phyloP scores from a whole-genome alignment of 2,113 vertebrate species.

The Passer domesticus region DNA sequence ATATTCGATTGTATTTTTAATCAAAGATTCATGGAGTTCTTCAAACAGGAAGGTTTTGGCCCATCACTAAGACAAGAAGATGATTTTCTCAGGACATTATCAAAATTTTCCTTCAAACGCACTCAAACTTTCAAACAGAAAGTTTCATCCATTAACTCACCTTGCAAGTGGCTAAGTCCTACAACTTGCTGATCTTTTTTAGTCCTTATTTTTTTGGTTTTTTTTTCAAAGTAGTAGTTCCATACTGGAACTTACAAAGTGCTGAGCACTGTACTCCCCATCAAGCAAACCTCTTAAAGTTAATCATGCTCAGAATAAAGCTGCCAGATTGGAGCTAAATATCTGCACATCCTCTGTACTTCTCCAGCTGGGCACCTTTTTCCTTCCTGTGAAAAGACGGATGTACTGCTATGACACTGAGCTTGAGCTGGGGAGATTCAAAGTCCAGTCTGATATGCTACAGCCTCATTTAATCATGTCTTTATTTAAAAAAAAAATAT shows the following conservation, averaged over 20 bases:
- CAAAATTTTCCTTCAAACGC: background rate
- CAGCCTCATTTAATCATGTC: background rate
- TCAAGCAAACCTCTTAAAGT: constrained; percentile 19
- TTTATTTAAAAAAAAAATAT: background rate
- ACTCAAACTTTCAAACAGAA: background rate
- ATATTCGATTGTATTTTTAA: background rate
- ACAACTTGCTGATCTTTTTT: background rate
- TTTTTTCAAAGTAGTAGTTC: background rate
- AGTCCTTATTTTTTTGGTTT: background rate
- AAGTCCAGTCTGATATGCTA: background rate
- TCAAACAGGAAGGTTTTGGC: background rate
- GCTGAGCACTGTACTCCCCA: background rate
- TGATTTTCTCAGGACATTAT: background rate
- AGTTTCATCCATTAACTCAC: background rate
- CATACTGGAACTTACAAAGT: background rate
- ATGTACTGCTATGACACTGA: background rate
- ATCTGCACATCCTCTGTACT: background rate
- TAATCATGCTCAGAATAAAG: constrained; percentile 33
- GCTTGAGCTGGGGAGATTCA: background rate
- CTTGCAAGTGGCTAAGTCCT: background rate
- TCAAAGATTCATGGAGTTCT: background rate
- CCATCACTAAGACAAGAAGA: background rate
- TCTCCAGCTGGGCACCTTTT: constrained; percentile 10
- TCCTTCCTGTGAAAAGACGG: background rate
- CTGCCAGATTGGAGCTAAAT: constrained; percentile 41